phyloP scores from a whole-genome alignment of 2,113 vertebrate species.

The Suricata suricatta region DNA sequence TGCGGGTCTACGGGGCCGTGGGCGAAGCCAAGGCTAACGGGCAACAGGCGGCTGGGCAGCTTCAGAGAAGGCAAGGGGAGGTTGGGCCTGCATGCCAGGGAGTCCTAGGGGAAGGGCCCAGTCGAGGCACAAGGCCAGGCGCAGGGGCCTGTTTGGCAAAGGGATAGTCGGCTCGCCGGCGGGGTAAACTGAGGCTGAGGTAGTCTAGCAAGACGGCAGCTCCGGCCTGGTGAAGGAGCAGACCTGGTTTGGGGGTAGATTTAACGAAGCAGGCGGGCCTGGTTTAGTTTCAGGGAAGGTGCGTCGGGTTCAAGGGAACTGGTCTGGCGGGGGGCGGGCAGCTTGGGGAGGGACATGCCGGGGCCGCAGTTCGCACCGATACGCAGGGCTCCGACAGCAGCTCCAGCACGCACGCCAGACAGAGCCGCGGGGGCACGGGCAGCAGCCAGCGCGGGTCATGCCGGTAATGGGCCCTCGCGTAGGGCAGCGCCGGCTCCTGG shows the following conservation, averaged over 20 bases:
- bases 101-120: not conserved
- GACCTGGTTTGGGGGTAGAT: not conserved
- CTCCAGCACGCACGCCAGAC: slow-evolving; percentile 91
- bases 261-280: too few species aligned
- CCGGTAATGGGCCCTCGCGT: slow-evolving; percentile 82
- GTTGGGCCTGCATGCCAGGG: accelerated
- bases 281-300: too few species aligned
- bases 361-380: slow-evolving; percentile 82
- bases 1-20: accelerated
- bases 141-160: not conserved
- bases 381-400: slow-evolving; percentile 84
- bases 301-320: accelerated
- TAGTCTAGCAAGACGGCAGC: not conserved
- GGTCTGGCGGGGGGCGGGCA: not conserved
- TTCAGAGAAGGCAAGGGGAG: accelerated
- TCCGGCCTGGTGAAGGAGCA: not conserved
- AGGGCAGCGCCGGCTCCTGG: slow-evolving; percentile 60
- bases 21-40: not conserved
- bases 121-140: accelerated
- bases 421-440: slow-evolving; percentile 80
- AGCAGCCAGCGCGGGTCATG: slow-evolving; percentile 88
- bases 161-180: not conserved
- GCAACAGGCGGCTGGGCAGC: not conserved
- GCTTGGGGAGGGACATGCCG: accelerated
- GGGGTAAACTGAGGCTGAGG: not conserved